Evolutionary conservation across 1,140 invertebrate species (phyloP), one percentile per base, ranked within the genome.

Genomic region (Camponotus vicinus): DNA sequence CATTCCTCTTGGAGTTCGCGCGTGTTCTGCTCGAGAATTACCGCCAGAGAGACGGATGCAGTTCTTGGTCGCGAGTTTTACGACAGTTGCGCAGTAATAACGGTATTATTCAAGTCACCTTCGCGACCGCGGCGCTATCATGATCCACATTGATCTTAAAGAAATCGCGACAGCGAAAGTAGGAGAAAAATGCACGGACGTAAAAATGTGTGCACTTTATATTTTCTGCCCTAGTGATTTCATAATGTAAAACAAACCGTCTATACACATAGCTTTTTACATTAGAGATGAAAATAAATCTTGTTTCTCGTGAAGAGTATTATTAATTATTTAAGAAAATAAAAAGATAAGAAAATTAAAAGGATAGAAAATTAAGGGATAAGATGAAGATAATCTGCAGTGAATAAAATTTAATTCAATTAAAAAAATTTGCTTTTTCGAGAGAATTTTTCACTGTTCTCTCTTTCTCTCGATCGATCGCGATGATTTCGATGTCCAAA

Each of bases 1-100:
- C 89, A 90, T 90, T 86, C 89, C 79, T 90, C 89, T 91, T 87
- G 63, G 32, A 69, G 49, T 34, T 76, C 69, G 75, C 79, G 77
- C 76, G 79, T 73, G 79, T 91, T 88, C 89, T 64, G 32, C 70
- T 40, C 63, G 85, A 59, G 88, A 91, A 91, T 88, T 91, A 91
- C 87, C 67, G 79, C 87, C 67, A 67, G 61, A 67, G 61, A 79
- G 86, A 90, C 85, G 86, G 85, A 90, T 89, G 78, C 84, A 52
- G 69, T 66, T 73, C 64, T 78, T 45, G 82, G 63, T 76, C 37
- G 13, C 76, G 86, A 91, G 90, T 91, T 94, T 94, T 93, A 94
- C 90, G 93, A 93, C 90, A 92, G 91, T 93, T 92, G 92, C 91
- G 87, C 91, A 90, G 90, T 92, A 93, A 94, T 94, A 93, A 93